Conservation (phyloP, 1,140 invertebrate species). For the Drosophila varians region DNA sequence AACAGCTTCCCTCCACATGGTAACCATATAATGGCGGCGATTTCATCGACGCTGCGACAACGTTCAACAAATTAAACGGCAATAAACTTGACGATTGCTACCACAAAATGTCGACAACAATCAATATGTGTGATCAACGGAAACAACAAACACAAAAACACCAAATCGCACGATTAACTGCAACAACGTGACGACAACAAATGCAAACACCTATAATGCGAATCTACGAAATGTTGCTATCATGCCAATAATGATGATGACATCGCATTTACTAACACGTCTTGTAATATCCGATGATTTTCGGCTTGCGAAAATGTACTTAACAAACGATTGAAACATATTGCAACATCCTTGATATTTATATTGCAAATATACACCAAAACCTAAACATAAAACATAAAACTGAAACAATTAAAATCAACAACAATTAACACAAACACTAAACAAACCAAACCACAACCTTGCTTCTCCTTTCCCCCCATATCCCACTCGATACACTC, state of each 20-base stretch:
- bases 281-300: slow-evolving; percentile 83
- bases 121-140: slow-evolving; percentile 40
- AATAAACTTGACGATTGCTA: slow-evolving; percentile 18
- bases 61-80: slow-evolving; percentile 11
- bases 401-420: slow-evolving; percentile 25
- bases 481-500: slow-evolving; percentile 6
- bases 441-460: slow-evolving; percentile 11
- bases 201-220: slow-evolving; percentile 35
- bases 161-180: slow-evolving; percentile 17
- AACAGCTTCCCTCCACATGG: slow-evolving; percentile 81
- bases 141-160: slow-evolving; percentile 23
- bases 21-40: slow-evolving; percentile 21
- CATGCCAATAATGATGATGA: slow-evolving; percentile 83
- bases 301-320: slow-evolving; percentile 82
- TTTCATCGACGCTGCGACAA: slow-evolving; percentile 8
- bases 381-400: neutral
- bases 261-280: slow-evolving; percentile 82
- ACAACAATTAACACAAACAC: slow-evolving; percentile 15
- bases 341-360: slow-evolving; percentile 4
- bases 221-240: slow-evolving; percentile 43
- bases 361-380: slow-evolving; percentile 4
- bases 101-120: slow-evolving; percentile 33
- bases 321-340: slow-evolving; percentile 75
- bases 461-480: neutral
- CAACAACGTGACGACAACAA: slow-evolving; percentile 37